Evolutionary conservation across 2,888 invertebrate genomes (phyloP), one percentile per base, ranked within the genome.

Genomic region (Ectemnius cavifrons): DNA sequence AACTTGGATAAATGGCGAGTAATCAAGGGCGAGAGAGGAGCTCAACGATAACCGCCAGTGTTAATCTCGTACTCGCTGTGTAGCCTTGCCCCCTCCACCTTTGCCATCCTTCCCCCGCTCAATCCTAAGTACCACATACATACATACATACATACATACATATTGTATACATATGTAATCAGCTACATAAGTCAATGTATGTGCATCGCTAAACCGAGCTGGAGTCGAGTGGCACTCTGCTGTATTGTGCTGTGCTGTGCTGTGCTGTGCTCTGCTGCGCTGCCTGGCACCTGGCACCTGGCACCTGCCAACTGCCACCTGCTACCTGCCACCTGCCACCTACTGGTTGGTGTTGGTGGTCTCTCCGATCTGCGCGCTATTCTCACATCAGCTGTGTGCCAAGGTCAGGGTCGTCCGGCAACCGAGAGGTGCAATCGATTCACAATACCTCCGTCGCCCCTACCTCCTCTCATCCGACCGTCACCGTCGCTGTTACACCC

Each of bases 341-440:
- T 23, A 23, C 23, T 52, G 52, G 16, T 52, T 16, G 14, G 16
- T 2, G 52, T 52, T 14, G 37, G 37, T 37, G 37, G 37, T 37
- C 37, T 8, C 37, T 37, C 37, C 8, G 37, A 37, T 37, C 37
- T 58, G 52, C 57, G 67, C 58, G 45, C 61, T 23, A 20, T 57
- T 69, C 23, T 59, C 60, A 27, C 74, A 71, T 84, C 89, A 89
- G 88, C 88, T 88, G 88, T 37, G 23, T 83, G 81, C 78, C 81
- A 89, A 88, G 89, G 89, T 89, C 89, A 89, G 86, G 89, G 89
- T 87, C 85, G 81, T 72, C 63, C 77, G 78, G 76, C 75, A 80
- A 77, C 78, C 73, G 75, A 75, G 83, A 81, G 82, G 81, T 82
- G 84, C 84, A 88, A 88, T 88, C 87, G 88, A 88, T 88, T 86